Percentiles rank a stretch among this genome's conserved stretches.
Evolutionary conservation across 92 coral and sea anemone species (phyloP).

Genomic region (Umimayanthus chanpuru): DNA sequence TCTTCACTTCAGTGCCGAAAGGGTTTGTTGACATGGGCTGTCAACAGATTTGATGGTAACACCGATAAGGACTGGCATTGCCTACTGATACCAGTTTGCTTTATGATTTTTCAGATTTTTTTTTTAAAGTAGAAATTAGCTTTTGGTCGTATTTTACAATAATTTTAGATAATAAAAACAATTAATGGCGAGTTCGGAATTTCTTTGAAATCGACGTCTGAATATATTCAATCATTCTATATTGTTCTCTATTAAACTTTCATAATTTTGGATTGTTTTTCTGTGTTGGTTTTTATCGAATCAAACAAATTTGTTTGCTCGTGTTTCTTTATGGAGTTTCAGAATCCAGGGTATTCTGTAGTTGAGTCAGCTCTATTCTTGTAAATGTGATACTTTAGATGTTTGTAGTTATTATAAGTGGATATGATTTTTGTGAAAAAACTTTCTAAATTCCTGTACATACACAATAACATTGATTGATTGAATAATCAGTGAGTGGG

Average conservation of each 20-base stretch:
- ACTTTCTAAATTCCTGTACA: not conserved
- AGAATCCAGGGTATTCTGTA: not conserved
- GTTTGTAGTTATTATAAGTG: too few species aligned
- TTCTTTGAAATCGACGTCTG: not conserved
- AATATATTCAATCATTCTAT: too few species aligned
- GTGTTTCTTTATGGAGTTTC: not conserved
- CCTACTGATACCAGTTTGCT: not conserved
- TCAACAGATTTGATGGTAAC: not conserved
- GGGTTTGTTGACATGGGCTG: not conserved
- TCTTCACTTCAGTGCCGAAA: not conserved
- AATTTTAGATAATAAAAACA: not conserved
- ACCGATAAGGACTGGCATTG: not conserved
- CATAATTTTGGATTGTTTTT: too few species aligned
- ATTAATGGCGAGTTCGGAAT: not conserved
- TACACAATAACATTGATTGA: not conserved
- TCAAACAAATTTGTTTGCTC: not conserved
- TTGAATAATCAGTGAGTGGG: not conserved
- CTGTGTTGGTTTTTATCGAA: not conserved
- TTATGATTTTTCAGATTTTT: too few species aligned
- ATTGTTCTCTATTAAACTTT: too few species aligned
- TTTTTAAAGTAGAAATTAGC: too few species aligned
- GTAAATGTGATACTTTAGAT: not conserved
- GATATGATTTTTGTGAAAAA: not conserved
- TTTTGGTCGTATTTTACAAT: too few species aligned
- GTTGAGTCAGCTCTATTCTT: too few species aligned